A percentile compares a stretch with the other conserved stretches of the same genome.
Conservation (phyloP, 1,140 invertebrate genomes). For the Drepana arcuata region DNA sequence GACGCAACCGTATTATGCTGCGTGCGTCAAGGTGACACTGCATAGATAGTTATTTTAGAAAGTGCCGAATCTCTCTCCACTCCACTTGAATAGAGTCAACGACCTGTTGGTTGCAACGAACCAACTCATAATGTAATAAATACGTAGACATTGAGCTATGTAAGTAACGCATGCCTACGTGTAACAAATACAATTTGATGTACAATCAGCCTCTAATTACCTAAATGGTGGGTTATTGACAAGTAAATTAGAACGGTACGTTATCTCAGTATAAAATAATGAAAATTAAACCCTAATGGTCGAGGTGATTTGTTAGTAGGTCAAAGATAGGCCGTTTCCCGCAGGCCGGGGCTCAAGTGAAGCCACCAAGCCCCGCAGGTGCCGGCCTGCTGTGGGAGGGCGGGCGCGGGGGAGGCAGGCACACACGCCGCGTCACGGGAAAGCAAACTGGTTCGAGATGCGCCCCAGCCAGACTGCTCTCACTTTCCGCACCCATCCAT, state of each 20-base stretch:
- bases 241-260: too few relatives aligned
- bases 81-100: slow-evolving; percentile 38
- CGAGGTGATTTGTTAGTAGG: slow-evolving; percentile 48
- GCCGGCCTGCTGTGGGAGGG: slow-evolving; percentile 6
- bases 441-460: slow-evolving; percentile 48
- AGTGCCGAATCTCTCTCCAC: slow-evolving; percentile 42
- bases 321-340: slow-evolving; percentile 39
- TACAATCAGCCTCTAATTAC: too few relatives aligned
- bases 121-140: too few relatives aligned
- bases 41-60: slow-evolving; percentile 68
- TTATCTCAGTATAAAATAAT: too few relatives aligned
- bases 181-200: too few relatives aligned
- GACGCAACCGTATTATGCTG: slow-evolving; percentile 45
- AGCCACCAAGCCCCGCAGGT: too few relatives aligned
- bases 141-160: too few relatives aligned
- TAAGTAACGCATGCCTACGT: too few relatives aligned
- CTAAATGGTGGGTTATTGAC: too few relatives aligned
- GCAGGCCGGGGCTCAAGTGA: slow-evolving; percentile 1
- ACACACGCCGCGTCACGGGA: slow-evolving; percentile 25
- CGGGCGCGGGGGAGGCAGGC: slow-evolving; percentile 9
- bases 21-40: slow-evolving; percentile 56
- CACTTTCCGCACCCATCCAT: slow-evolving; percentile 53
- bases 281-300: slow-evolving; percentile 36
- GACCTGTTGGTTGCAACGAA: slow-evolving; percentile 25
- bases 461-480: slow-evolving; percentile 45